Conservation (phyloP, 2,888 invertebrate species). For the Polymixis flavicincta region DNA sequence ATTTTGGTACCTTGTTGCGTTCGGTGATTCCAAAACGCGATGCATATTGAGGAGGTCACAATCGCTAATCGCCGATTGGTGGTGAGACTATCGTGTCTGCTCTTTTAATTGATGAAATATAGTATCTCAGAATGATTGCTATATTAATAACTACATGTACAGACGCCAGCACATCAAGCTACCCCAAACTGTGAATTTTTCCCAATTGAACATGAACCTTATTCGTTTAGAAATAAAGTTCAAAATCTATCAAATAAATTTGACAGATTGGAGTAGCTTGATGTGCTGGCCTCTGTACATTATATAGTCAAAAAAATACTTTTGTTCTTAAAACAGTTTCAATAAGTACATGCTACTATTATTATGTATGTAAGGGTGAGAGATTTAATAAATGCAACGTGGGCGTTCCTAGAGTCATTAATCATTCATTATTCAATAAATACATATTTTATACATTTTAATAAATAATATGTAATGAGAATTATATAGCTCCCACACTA, state of each 20-base stretch:
- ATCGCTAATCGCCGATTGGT: neutral
- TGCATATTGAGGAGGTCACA: slow-evolving; percentile 1
- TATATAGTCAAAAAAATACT: neutral
- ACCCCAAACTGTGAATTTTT: too few species aligned
- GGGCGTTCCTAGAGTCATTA: neutral
- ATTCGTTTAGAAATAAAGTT: too few species aligned
- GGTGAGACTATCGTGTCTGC: neutral
- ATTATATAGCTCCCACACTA: neutral
- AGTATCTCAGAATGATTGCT: slow-evolving; percentile 16
- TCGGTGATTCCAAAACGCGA: neutral
- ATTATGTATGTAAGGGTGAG: slow-evolving; percentile 30
- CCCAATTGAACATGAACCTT: too few species aligned
- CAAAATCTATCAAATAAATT: too few species aligned
- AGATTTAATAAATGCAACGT: slow-evolving; percentile 25
- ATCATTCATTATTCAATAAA: too few species aligned
- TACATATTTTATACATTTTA: too few species aligned
- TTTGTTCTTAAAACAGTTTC: slow-evolving; percentile 5
- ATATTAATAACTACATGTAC: slow-evolving; percentile 3
- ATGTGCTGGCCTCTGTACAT: too few species aligned
- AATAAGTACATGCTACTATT: slow-evolving; percentile 35
- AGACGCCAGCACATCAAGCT: too few species aligned
- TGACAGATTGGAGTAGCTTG: too few species aligned
- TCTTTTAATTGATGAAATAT: neutral
- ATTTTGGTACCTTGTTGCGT: too few species aligned
- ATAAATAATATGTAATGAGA: slow-evolving; percentile 1